Percentiles rank a stretch among this genome's conserved stretches.
Conservation (phyloP, 2,888 invertebrate genomes). For the Amblyjoppa fuscipennis region DNA sequence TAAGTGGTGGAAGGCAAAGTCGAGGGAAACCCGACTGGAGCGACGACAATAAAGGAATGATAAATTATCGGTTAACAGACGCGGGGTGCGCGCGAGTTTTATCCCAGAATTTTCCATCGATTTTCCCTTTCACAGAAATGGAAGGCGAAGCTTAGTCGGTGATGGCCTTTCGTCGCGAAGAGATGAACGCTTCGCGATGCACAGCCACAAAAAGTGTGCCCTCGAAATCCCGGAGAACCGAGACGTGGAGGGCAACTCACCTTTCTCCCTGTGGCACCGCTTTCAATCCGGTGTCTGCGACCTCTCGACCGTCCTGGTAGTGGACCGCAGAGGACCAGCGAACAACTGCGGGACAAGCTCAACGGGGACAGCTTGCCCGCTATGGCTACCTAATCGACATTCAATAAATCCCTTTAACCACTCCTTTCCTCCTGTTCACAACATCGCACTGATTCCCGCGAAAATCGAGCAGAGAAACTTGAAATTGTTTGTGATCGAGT, state of each 20-base stretch:
- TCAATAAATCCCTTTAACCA: conserved; percentile 54
- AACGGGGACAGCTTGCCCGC: not conserved
- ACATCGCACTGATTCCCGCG: conserved; percentile 17
- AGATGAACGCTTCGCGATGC: conserved; percentile 22
- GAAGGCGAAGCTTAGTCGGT: conserved; percentile 29
- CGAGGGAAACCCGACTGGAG: conserved; percentile 6
- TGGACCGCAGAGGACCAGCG: not conserved
- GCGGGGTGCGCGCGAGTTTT: conserved; percentile 39
- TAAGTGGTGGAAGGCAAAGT: conserved; percentile 35
- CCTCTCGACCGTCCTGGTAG: not conserved
- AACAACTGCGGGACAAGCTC: not conserved
- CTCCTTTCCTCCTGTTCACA: conserved; percentile 14
- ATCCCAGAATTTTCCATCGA: conserved; percentile 51
- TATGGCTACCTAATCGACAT: conserved; percentile 43
- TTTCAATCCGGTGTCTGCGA: conserved; percentile 11
- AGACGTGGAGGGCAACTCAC: conserved; percentile 25
- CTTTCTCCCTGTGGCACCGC: conserved; percentile 40
- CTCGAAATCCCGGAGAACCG: conserved; percentile 47
- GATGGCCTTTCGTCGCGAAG: conserved; percentile 38
- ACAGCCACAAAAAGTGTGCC: conserved; percentile 33
- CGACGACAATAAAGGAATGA: conserved; percentile 53
- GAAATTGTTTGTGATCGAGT: not conserved
- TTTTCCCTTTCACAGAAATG: conserved; percentile 35
- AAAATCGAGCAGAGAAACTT: conserved; percentile 4
- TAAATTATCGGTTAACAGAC: conserved; percentile 62